Percentiles rank a stretch among this genome's conserved stretches.
Conservation (phyloP, 2,113 vertebrate genomes). For the Gila orcuttii region DNA sequence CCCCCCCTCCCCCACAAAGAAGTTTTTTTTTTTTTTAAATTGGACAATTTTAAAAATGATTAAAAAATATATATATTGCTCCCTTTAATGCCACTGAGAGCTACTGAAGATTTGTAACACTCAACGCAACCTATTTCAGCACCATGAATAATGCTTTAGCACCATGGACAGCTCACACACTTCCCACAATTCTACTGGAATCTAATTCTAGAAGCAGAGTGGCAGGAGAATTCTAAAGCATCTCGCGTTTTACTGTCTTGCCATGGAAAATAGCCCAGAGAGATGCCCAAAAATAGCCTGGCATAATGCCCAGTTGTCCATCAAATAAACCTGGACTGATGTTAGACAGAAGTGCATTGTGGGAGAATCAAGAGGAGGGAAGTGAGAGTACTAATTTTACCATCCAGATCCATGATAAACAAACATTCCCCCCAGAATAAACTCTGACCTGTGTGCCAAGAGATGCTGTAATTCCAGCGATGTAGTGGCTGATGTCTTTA, state of each 20-base stretch:
- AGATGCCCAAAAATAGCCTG: constrained; percentile 27
- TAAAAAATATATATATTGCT: too few species aligned
- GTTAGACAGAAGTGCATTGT: constrained; percentile 21
- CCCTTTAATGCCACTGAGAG: too few species aligned
- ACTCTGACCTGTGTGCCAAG: neutral
- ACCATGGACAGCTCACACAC: neutral
- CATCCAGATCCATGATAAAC: constrained; percentile 2
- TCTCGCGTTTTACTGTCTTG: neutral
- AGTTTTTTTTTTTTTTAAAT: too few species aligned
- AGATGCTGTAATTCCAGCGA: neutral
- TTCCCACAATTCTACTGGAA: neutral
- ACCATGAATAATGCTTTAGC: neutral
- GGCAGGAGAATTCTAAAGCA: neutral
- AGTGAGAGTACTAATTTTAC: neutral
- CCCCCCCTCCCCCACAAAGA: too few species aligned
- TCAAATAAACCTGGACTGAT: constrained; percentile 36
- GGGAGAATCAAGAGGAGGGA: neutral
- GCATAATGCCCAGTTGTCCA: constrained; percentile 27
- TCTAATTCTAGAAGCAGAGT: neutral
- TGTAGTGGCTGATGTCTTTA: neutral
- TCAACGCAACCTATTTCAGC: neutral
- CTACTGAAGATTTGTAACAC: too few species aligned
- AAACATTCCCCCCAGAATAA: neutral
- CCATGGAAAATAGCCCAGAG: constrained; percentile 10
- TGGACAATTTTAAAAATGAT: too few species aligned